Percentiles rank a stretch among this genome's conserved stretches.
phyloP scores from a whole-genome alignment of 2,797 vertebrate species.

The Macropodus opercularis region DNA sequence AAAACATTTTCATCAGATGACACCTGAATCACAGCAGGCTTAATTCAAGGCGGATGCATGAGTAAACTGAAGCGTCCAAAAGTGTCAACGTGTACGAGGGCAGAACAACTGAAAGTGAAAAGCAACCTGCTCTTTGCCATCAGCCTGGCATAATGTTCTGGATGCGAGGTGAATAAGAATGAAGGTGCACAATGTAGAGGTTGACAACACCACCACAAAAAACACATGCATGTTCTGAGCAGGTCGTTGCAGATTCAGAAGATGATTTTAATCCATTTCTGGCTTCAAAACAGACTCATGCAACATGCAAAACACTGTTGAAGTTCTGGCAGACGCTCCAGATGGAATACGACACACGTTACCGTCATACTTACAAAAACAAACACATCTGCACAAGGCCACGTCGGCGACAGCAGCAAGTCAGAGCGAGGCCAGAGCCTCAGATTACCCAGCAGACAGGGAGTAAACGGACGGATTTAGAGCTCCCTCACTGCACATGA shows the following conservation, averaged over 20 bases:
- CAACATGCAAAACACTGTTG: neutral
- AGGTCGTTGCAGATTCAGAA: neutral
- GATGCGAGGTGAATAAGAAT: slow-evolving; percentile 11
- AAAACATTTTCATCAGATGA: neutral
- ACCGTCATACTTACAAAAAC: neutral
- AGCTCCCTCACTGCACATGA: slow-evolving; percentile 33
- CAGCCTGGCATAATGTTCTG: neutral
- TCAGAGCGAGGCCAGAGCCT: slow-evolving; percentile 33
- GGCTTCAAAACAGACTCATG: neutral
- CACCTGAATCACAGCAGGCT: neutral
- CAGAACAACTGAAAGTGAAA: neutral
- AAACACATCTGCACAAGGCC: neutral
- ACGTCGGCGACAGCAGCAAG: slow-evolving; percentile 22
- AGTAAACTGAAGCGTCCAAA: neutral
- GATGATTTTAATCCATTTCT: neutral
- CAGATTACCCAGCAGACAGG: slow-evolving; percentile 49
- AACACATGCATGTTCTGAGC: neutral
- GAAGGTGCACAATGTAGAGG: neutral
- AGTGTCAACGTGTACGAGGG: neutral
- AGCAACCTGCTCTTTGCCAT: neutral
- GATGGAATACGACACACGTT: neutral
- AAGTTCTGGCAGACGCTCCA: neutral
- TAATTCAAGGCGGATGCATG: neutral
- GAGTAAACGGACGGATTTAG: slow-evolving; percentile 48
- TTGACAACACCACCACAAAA: slow-evolving; percentile 7